Evolutionary conservation across 2,113 vertebrate species (phyloP).

Genomic region (Falcunculus frontatus): DNA sequence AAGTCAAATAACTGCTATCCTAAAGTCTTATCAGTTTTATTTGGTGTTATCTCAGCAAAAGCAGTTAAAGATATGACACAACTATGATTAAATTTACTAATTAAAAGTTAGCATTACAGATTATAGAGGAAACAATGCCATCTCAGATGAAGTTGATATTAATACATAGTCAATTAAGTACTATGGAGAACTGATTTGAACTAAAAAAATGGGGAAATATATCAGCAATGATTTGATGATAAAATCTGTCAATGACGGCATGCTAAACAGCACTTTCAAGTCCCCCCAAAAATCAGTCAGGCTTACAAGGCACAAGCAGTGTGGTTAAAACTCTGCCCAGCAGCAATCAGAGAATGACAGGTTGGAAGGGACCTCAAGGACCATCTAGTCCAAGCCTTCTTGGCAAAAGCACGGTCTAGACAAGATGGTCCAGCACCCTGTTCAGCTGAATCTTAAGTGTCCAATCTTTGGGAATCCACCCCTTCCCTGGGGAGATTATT

Average conservation of each 20-base stretch:
- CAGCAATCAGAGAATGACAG: neutral
- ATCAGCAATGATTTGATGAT: neutral
- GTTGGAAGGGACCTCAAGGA: neutral
- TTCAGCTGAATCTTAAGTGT: neutral
- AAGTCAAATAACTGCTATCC: neutral
- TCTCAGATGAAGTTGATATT: neutral
- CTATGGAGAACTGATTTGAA: neutral
- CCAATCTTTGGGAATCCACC: neutral
- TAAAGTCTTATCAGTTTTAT: neutral
- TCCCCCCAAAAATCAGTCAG: rapidly evolving
- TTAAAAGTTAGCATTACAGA: neutral
- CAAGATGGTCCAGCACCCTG: neutral
- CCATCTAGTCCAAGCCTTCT: neutral
- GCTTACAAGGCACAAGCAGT: neutral
- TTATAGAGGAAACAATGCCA: neutral
- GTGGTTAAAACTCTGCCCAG: neutral
- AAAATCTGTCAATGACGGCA: neutral
- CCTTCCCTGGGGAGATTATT: neutral
- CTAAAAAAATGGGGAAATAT: neutral
- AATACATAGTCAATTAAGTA: neutral
- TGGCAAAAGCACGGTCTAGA: neutral
- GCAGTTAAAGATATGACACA: neutral
- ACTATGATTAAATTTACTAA: neutral
- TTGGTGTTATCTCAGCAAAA: neutral
- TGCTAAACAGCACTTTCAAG: neutral